Evolutionary conservation across 64 coral and sea anemone genomes (phyloP).

Genomic region (Acropora yongei): DNA sequence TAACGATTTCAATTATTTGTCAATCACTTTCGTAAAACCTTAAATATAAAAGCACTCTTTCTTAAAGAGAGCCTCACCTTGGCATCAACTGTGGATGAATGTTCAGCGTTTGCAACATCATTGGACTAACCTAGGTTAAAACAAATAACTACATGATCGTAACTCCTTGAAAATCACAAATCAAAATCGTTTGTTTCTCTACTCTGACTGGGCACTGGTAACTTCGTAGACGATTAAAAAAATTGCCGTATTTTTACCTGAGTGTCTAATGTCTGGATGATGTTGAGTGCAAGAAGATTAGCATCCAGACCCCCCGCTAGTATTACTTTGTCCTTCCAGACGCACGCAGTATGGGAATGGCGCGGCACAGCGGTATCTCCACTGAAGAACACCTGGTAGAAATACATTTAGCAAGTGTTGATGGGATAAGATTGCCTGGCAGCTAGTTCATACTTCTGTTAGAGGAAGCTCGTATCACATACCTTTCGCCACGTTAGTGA

Average conservation of each 20-base stretch:
- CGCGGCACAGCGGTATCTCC: constrained; percentile 61
- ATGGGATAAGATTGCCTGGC: background rate
- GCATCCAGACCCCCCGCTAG: constrained; percentile 70
- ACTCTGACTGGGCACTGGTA: no score
- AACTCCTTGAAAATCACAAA: no score
- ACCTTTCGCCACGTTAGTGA: constrained; percentile 78
- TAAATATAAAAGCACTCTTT: no score
- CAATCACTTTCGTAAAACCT: background rate
- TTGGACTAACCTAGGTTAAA: constrained; percentile 33
- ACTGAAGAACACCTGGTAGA: background rate
- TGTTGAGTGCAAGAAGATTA: constrained; percentile 50
- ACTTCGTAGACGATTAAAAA: no score
- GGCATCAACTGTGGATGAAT: constrained; percentile 53
- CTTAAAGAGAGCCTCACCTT: background rate
- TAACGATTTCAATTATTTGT: background rate
- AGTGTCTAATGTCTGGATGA: constrained; percentile 57
- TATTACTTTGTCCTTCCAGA: constrained; percentile 64
- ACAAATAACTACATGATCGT: background rate
- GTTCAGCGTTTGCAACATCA: constrained; percentile 42
- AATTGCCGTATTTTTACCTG: constrained; percentile 34
- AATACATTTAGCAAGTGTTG: background rate
- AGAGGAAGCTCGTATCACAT: background rate
- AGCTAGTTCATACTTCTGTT: background rate
- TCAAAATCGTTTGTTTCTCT: no score
- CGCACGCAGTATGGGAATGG: constrained; percentile 79